These are phyloP conservation scores for Oscheius onirici DNA, from an alignment of 2,888 invertebrate species.

Conservation along the genomic window DNA sequence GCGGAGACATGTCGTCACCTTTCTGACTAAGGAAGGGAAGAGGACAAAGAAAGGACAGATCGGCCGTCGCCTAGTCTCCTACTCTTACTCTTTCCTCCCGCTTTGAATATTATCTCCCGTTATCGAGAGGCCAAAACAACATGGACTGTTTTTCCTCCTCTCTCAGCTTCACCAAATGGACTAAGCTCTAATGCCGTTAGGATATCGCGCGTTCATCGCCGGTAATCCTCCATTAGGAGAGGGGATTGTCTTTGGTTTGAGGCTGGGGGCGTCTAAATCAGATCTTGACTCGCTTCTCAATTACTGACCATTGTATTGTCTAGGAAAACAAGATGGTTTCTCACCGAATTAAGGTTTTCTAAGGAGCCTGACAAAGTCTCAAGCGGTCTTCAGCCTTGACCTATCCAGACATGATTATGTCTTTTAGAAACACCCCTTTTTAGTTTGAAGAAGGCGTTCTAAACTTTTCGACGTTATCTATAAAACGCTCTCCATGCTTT, in stretches of 20 bases:
- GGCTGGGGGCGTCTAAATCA: neutral
- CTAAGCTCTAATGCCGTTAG: conserved; percentile 23
- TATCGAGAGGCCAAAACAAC: neutral
- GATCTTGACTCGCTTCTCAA: no score
- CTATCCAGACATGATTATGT: no score
- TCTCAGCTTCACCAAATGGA: neutral
- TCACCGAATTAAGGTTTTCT: no score
- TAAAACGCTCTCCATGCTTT: no score
- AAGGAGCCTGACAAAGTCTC: no score
- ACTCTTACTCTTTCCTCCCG: neutral
- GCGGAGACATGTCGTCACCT: neutral
- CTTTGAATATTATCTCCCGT: neutral
- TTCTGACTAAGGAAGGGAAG: neutral
- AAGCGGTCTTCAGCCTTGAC: no score
- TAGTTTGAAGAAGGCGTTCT: no score
- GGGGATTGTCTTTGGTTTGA: conserved; percentile 4
- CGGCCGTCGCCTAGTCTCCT: neutral
- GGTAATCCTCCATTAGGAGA: conserved; percentile 31
- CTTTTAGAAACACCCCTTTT: no score
- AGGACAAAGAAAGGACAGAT: neutral
- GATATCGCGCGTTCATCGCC: conserved; percentile 24
- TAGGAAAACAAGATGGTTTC: no score
- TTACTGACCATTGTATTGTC: no score
- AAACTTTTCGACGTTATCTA: no score
- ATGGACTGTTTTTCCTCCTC: neutral